Percentiles rank a stretch among this genome's conserved stretches.
Conservation (phyloP, 2,113 vertebrate genomes). For the Nibea albiflora region DNA sequence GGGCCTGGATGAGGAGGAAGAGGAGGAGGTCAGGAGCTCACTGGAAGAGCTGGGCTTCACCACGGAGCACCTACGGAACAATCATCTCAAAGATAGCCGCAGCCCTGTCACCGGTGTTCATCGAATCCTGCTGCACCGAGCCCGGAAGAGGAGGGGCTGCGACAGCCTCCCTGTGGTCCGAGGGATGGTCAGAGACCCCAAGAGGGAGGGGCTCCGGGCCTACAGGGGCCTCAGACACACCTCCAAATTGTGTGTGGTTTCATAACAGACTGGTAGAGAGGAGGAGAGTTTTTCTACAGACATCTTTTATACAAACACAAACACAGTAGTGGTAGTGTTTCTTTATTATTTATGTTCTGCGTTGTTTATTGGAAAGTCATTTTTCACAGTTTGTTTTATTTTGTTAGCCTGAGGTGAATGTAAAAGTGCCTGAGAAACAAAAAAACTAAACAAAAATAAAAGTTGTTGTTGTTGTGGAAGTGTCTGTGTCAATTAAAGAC, state of each 20-base stretch:
- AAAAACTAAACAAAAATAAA: neutral
- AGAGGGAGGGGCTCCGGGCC: conserved; percentile 82
- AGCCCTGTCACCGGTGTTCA: conserved; percentile 91
- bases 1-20: conserved; percentile 82
- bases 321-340: neutral
- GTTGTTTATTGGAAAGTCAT: neutral
- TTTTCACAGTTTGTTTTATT: conserved; percentile 4
- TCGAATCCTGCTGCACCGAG: conserved; percentile 90
- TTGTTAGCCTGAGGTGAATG: neutral
- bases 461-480: neutral
- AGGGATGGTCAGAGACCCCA: conserved; percentile 85
- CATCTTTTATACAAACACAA: conserved; percentile 7
- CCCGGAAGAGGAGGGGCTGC: conserved; percentile 85
- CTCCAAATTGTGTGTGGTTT: conserved; percentile 93
- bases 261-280: conserved; percentile 77
- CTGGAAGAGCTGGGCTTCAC: conserved; percentile 91
- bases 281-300: conserved; percentile 8
- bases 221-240: conserved; percentile 89
- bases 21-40: conserved; percentile 83
- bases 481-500: neutral
- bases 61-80: conserved; percentile 86
- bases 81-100: conserved; percentile 81
- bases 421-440: conserved; percentile 60
- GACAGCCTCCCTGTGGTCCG: conserved; percentile 86
- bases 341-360: neutral